Conservation (phyloP, 1,140 invertebrate species). For the Leptinotarsa texana region DNA sequence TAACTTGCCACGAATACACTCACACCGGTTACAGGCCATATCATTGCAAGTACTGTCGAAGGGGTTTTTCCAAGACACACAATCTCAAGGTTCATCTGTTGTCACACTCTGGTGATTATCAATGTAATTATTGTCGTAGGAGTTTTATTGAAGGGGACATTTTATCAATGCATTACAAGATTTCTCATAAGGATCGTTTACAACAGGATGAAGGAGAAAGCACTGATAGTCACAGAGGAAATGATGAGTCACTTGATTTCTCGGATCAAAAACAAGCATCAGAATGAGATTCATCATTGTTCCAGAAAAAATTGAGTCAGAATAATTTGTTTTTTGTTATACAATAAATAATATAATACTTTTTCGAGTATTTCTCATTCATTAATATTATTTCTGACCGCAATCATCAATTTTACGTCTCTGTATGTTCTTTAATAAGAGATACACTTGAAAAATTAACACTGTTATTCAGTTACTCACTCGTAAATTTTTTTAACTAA, state of each 20-base stretch:
- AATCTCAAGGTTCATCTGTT: conserved; percentile 46
- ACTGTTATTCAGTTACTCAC: too few species aligned
- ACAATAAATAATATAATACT: too few species aligned
- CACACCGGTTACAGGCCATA: conserved; percentile 77
- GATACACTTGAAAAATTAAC: too few species aligned
- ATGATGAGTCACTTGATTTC: not conserved
- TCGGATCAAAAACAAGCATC: too few species aligned
- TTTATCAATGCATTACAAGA: conserved; percentile 40
- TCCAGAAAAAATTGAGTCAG: too few species aligned
- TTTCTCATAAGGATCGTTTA: conserved; percentile 25
- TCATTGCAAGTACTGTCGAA: conserved; percentile 70
- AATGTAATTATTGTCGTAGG: conserved; percentile 40
- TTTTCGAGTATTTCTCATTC: too few species aligned
- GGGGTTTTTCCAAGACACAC: conserved; percentile 60
- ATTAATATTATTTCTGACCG: too few species aligned
- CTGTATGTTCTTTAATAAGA: too few species aligned
- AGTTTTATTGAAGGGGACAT: conserved; percentile 39
- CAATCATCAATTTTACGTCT: too few species aligned
- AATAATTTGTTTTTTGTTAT: too few species aligned
- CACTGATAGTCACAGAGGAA: not conserved
- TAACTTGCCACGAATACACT: conserved; percentile 58
- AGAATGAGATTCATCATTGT: too few species aligned
- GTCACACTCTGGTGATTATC: conserved; percentile 41
- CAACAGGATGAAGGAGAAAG: conserved; percentile 10
- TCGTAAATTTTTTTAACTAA: too few species aligned